Conservation (phyloP, 2,888 invertebrate species). For the Bellardia pandia region DNA sequence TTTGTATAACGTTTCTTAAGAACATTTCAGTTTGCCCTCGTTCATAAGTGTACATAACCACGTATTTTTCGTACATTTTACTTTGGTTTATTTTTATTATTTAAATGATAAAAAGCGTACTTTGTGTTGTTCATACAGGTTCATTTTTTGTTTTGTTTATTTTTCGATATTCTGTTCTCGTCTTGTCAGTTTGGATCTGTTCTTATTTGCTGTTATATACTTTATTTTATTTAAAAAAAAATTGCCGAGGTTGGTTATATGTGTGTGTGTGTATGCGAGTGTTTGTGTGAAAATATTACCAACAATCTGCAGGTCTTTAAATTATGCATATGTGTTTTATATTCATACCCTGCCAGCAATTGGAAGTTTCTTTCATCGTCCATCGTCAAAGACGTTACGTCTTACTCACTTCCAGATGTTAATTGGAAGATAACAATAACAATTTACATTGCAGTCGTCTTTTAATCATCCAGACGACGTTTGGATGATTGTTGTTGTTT, state of each 20-base stretch:
- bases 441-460: no score
- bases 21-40: neutral
- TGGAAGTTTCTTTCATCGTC: no score
- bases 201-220: constrained; percentile 12
- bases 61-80: neutral
- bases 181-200: constrained; percentile 16
- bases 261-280: neutral
- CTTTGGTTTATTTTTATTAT: constrained; percentile 15
- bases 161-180: neutral
- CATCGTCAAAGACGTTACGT: no score
- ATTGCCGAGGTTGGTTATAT: neutral
- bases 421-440: no score
- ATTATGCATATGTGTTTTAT: constrained; percentile 61
- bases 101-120: constrained; percentile 11
- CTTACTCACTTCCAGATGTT: no score
- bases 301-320: constrained; percentile 37
- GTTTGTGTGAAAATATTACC: constrained; percentile 17
- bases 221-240: constrained; percentile 13
- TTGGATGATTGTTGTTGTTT: no score
- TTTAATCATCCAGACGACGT: no score
- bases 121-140: constrained; percentile 13
- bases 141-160: neutral
- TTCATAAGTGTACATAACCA: neutral
- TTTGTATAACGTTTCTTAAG: neutral
- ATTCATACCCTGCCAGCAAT: neutral